phyloP scores from a whole-genome alignment of 2,888 invertebrate genomes.

The Phengaris arion region DNA sequence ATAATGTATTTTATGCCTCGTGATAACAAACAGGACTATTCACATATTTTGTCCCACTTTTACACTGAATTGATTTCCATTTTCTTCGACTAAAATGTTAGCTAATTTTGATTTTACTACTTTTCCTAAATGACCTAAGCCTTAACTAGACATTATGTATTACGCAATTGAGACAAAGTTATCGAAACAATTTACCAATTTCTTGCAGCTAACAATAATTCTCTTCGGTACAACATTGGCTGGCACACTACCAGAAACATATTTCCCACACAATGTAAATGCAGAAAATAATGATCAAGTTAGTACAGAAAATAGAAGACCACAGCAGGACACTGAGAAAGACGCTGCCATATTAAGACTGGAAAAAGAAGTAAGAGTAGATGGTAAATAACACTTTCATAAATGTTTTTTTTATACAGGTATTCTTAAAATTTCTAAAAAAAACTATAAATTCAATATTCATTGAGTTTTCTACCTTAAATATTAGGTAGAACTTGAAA shows the following conservation, averaged over 20 bases:
- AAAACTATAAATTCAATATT: too few relatives aligned
- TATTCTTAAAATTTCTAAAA: too few relatives aligned
- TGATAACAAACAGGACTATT: too few relatives aligned
- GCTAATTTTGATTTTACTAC: too few relatives aligned
- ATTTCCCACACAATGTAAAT: constrained; percentile 41
- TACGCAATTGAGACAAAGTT: neutral
- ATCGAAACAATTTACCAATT: neutral
- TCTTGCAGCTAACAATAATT: neutral
- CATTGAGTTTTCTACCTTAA: too few relatives aligned
- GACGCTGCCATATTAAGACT: constrained; percentile 58
- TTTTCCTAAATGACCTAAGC: too few relatives aligned
- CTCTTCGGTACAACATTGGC: neutral
- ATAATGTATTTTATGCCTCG: too few relatives aligned
- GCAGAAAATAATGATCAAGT: neutral
- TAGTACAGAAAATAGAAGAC: constrained; percentile 45
- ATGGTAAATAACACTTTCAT: constrained; percentile 46
- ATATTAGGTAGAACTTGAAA: too few relatives aligned
- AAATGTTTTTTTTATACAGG: too few relatives aligned
- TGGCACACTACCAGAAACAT: neutral
- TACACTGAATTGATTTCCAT: too few relatives aligned
- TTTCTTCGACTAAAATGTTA: too few relatives aligned
- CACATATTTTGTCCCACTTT: too few relatives aligned
- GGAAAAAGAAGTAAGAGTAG: constrained; percentile 56
- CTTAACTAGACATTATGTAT: neutral
- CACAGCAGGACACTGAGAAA: constrained; percentile 58